Evolutionary conservation across 2,113 vertebrate species (phyloP).

Genomic region (Bagarius yarrelli): DNA sequence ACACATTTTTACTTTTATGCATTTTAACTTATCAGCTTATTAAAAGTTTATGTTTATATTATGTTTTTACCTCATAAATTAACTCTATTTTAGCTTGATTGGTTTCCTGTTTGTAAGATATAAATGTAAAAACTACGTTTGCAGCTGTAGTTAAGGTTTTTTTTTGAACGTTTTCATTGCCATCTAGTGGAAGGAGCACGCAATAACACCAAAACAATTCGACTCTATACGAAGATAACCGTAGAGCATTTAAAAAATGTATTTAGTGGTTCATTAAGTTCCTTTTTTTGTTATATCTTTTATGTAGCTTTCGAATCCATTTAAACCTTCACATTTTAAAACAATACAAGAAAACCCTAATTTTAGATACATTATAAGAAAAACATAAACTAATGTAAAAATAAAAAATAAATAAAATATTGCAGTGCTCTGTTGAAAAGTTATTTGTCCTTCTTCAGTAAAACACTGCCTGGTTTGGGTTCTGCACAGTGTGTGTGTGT

Average conservation of each 20-base stretch:
- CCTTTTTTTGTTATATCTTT: background rate
- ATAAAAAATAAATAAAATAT: background rate
- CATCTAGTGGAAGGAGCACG: constrained; percentile 35
- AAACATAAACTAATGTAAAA: no score
- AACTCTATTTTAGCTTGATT: no score
- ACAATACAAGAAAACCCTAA: background rate
- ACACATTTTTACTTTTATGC: no score
- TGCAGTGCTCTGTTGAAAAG: background rate
- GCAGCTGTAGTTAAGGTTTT: background rate
- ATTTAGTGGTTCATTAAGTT: background rate
- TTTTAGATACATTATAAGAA: background rate
- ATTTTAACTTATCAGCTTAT: no score
- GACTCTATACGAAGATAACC: no score
- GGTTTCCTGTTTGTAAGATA: background rate
- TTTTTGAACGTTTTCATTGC: background rate
- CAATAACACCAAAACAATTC: background rate
- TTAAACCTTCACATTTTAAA: background rate
- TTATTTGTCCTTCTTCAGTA: background rate
- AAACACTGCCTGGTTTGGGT: constrained; percentile 42
- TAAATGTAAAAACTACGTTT: background rate
- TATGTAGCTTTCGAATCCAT: background rate
- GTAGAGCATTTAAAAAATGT: no score
- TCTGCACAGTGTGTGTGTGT: background rate
- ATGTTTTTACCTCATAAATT: no score
- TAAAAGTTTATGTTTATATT: no score